Conservation (phyloP, 2,113 vertebrate genomes). For the Poecilia latipinna region DNA sequence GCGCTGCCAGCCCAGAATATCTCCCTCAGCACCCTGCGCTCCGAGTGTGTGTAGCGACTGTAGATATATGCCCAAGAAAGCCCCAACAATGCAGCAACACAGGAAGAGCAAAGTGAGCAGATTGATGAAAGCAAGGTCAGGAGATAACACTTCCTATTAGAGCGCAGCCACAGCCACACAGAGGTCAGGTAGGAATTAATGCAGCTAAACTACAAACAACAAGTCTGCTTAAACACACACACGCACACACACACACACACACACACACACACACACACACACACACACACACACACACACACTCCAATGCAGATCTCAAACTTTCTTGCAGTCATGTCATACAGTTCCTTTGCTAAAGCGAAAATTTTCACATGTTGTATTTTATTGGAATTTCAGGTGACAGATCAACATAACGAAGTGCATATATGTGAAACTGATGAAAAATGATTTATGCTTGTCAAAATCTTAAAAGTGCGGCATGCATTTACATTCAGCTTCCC, state of each 20-base stretch:
- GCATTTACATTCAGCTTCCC: not conserved
- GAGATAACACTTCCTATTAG: conserved; percentile 8
- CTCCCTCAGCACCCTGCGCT: conserved; percentile 68
- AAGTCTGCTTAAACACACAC: conserved; percentile 8
- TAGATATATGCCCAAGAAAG: conserved; percentile 59
- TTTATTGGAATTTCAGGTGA: not conserved
- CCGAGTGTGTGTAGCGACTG: conserved; percentile 59
- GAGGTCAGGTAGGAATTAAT: conserved; percentile 56
- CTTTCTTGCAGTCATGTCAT: conserved; percentile 2
- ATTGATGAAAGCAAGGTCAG: conserved; percentile 14
- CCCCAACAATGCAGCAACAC: conserved; percentile 54
- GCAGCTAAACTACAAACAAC: conserved; percentile 12
- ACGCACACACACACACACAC: not conserved
- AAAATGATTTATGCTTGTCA: not conserved
- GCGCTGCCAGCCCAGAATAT: conserved; percentile 75
- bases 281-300: not conserved
- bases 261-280: conserved; percentile 1
- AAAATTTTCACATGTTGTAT: not conserved
- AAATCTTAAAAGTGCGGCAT: not conserved
- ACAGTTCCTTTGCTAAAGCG: not conserved
- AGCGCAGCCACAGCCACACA: conserved; percentile 15
- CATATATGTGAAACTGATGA: not conserved
- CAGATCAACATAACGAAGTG: not conserved
- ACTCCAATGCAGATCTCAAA: conserved; percentile 3
- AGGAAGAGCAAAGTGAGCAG: conserved; percentile 31